These are phyloP conservation scores for Drosophila pachea DNA, from an alignment of 1,140 invertebrate species.

Conservation along the genomic window DNA sequence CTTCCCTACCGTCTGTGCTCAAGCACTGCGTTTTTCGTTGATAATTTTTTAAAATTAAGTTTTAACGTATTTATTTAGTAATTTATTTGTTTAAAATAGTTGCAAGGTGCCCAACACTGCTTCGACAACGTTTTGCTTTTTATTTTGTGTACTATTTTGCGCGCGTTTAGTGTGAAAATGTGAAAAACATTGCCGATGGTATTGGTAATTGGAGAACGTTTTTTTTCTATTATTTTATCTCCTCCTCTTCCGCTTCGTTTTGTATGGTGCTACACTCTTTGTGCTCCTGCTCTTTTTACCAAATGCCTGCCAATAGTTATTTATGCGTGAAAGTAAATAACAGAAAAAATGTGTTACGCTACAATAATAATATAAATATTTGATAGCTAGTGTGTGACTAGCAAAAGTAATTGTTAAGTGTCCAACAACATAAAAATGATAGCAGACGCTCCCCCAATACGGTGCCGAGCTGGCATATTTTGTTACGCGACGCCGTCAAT, in stretches of 20 bases:
- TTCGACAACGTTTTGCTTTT: conserved; percentile 34
- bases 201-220: conserved; percentile 77
- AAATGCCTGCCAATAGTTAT: conserved; percentile 37
- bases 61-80: conserved; percentile 68
- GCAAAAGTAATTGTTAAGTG: conserved; percentile 40
- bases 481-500: conserved; percentile 64
- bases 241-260: conserved; percentile 74
- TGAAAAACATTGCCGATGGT: conserved; percentile 62
- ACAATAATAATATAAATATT: not conserved
- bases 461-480: conserved; percentile 76
- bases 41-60: conserved; percentile 72
- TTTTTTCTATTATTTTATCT: conserved; percentile 76
- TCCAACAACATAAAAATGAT: conserved; percentile 65
- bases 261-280: conserved; percentile 61
- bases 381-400: conserved; percentile 16
- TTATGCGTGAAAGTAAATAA: conserved; percentile 35
- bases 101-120: conserved; percentile 41
- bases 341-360: conserved; percentile 16
- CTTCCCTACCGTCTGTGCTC: conserved; percentile 42
- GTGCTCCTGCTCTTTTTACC: conserved; percentile 50
- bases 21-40: conserved; percentile 66
- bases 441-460: conserved; percentile 68
- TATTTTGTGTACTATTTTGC: conserved; percentile 36
- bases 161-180: conserved; percentile 50
- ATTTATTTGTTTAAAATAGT: conserved; percentile 68